Evolutionary conservation across 2,888 invertebrate species (phyloP).

Genomic region (Cybosia mesomella): DNA sequence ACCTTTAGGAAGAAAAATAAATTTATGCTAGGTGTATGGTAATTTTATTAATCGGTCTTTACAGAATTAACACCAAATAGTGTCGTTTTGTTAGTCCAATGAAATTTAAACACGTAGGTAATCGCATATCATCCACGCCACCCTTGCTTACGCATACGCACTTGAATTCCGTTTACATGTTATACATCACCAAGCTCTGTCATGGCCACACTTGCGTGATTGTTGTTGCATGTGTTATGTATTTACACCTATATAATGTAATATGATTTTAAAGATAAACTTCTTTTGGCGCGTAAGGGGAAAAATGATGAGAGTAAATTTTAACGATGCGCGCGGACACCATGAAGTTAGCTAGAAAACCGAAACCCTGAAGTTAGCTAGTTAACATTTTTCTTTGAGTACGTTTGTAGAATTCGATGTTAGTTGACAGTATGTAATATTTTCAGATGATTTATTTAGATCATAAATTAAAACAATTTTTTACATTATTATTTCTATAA

Average conservation of each 20-base stretch:
- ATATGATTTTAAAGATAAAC: no score
- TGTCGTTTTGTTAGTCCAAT: slow-evolving; percentile 6
- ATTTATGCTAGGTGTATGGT: neutral
- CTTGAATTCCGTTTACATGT: slow-evolving; percentile 37
- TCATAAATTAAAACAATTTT: no score
- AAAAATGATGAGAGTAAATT: no score
- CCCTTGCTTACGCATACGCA: slow-evolving; percentile 34
- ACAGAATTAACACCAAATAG: slow-evolving; percentile 5
- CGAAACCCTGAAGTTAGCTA: no score
- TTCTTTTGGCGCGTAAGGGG: no score
- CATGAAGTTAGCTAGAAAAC: no score
- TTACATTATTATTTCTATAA: no score
- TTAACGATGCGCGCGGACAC: no score
- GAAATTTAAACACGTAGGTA: neutral
- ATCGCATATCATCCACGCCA: slow-evolving; percentile 7
- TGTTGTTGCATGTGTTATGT: slow-evolving; percentile 17
- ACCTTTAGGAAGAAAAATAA: slow-evolving; percentile 2
- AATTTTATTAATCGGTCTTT: neutral
- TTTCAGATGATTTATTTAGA: no score
- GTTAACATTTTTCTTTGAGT: no score
- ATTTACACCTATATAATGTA: slow-evolving; percentile 24
- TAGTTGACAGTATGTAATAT: no score
- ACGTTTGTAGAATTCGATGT: no score
- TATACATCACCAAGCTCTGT: slow-evolving; percentile 19
- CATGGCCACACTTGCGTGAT: slow-evolving; percentile 28